Base-by-base conservation (phyloP, 1,140 invertebrate species). In the Platyura marginata region DNA sequence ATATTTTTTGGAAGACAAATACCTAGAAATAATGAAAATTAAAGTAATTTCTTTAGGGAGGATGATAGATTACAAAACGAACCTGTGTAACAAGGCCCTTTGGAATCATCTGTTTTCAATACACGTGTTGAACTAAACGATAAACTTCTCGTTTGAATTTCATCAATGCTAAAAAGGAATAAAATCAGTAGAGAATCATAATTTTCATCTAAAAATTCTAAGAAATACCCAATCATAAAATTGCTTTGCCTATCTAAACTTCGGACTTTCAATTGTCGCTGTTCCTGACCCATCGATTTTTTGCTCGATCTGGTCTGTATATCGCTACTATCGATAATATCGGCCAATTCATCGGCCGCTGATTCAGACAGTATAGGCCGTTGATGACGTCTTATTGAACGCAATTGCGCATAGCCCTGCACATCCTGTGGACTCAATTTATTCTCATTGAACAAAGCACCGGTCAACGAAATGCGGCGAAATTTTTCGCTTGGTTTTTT, bases 381-480 rank as follows among this genome's bases (percentile, higher is more conserved):
- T 43, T 78, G 65, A 52, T 73, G 66, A n/a, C 73, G 67, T 46
- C 81, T 75, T 20, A 89, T 62, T 32, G 71, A 74, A 51, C 81
- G 69, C 36, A 91, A 59, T 16, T 78, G 81, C n/a, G 77, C 79
- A 55, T 88, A 89, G 21, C 86, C 87, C 32, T 80, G 66, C 46
- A 82, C 69, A 57, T 83, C 79, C 61, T 80, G 70, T 49, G 78
- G 74, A 52, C 75, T 80, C 22, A 55, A 48, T 1, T 51, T 41
- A 9, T 9, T 41, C 1, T 50, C 47, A 9, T 38, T 46, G 11
- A 52, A 51, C 4, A 47, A 50, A 22, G 47, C 51, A 29, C 51
- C 52, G 5, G 52, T 21, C 8, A 56, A 34, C 1, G 51, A 51
- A 1, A 51, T 48, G 0, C 62, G 52, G 11, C 62, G 54, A 3